Evolutionary conservation across 2,888 invertebrate genomes (phyloP).

Genomic region (Melanostoma mellinum): DNA sequence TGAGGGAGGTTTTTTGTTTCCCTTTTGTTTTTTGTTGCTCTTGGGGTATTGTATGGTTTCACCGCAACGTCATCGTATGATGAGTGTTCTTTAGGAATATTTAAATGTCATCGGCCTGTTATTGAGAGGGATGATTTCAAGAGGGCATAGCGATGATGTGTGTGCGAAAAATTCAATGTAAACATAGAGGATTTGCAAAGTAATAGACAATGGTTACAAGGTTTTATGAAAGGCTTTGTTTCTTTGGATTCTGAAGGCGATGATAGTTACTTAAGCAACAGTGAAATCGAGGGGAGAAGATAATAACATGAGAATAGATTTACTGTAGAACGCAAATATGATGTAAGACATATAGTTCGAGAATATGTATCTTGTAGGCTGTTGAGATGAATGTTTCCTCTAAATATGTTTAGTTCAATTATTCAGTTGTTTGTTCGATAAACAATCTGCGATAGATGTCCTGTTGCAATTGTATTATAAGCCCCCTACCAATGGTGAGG

Average conservation of each 20-base stretch:
- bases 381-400: too few relatives aligned
- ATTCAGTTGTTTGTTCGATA: too few relatives aligned
- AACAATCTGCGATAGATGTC: too few relatives aligned
- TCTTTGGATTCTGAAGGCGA: conserved; percentile 4
- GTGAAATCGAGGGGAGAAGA: too few relatives aligned
- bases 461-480: too few relatives aligned
- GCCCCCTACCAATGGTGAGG: too few relatives aligned
- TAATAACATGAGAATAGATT: too few relatives aligned
- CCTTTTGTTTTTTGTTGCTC: conserved; percentile 5
- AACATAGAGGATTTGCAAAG: conserved; percentile 49
- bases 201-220: conserved; percentile 47
- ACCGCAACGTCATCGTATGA: conserved; percentile 36
- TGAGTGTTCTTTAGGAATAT: conserved; percentile 29
- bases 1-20: conserved; percentile 35
- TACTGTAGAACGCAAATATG: too few relatives aligned
- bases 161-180: conserved; percentile 31
- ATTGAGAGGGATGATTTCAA: conserved; percentile 30
- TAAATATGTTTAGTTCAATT: too few relatives aligned
- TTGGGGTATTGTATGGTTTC: conserved; percentile 61
- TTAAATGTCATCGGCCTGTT: conserved; percentile 67
- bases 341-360: too few relatives aligned
- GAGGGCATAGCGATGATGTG: background rate
- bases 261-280: background rate
- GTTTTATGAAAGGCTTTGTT: conserved; percentile 21
- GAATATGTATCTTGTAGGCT: too few relatives aligned